Evolutionary conservation across 2,797 vertebrate genomes (phyloP), one percentile per base, ranked within the genome.

Genomic region (Xerus rutilus): DNA sequence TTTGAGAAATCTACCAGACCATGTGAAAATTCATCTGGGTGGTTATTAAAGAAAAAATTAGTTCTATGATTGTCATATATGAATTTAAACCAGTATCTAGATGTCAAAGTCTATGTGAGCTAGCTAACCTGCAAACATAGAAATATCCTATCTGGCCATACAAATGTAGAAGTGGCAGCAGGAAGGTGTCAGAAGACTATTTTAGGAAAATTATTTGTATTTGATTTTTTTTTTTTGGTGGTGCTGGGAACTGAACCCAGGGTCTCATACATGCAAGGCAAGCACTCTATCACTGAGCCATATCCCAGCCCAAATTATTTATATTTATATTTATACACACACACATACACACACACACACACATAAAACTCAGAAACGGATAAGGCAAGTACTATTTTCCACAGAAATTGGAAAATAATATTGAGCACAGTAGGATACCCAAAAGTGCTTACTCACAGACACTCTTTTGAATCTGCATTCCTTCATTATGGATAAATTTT

Each of bases 311-410:
- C 59, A 92, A 91, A 88, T 49, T 32, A 47, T 45, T 86, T 81
- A 15, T 85, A 65, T 91, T 70, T 88, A 70, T 39, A 39, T 39
- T 39, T 39, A 39, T 39, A 39, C 39, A 39, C 39, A 39, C 39
- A 39, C 39, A 39, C 39, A 39, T 3, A 39, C 39, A 39, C 39
- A 39, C 39, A 39, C 39, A 39, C 39, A 39, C 39, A 39, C 39
- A 39, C 39, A 39, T 39, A 39, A 39, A 73, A 96, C 47, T 86
- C 65, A 87, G 23, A 20, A 79, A 69, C 18, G 89, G 35, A 83
- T 92, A 78, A 96, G 73, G 67, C 49, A 84, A 89, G 52, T 64
- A 74, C 21, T 54, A 5, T 96, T 92, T 91, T 59, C 49, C 52
- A 62, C 49, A 94, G 57, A 85, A 93, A 78, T 64, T 77, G 17